A percentile compares a stretch with the other conserved stretches of the same genome.
phyloP scores from a whole-genome alignment of 2,888 invertebrate genomes.

The Epinotia bilunana region DNA sequence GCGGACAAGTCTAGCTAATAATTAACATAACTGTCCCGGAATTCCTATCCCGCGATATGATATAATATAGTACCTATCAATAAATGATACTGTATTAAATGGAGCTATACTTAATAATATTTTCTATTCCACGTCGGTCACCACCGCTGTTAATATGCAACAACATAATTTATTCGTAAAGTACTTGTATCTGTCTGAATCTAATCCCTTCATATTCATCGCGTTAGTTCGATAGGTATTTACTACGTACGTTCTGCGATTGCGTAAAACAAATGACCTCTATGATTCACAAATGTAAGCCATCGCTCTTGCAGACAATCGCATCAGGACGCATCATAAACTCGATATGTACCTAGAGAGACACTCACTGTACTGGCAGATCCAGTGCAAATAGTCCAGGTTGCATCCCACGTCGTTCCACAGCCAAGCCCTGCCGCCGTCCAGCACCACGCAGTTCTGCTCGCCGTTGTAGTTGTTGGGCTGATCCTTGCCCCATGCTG shows the following conservation, averaged over 20 bases:
- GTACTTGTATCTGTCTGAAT: too few species aligned
- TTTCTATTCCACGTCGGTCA: too few species aligned
- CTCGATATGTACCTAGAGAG: slow-evolving; percentile 81
- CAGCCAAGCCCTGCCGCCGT: slow-evolving; percentile 94
- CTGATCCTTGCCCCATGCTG: slow-evolving; percentile 96
- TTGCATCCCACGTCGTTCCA: slow-evolving; percentile 98
- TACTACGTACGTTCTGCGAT: not conserved
- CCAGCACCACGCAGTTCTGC: slow-evolving; percentile 97
- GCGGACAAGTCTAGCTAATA: too few species aligned
- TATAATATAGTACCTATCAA: too few species aligned
- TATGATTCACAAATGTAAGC: not conserved
- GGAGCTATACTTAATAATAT: too few species aligned
- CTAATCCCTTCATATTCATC: too few species aligned
- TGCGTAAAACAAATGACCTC: not conserved
- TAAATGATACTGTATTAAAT: too few species aligned
- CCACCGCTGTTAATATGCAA: too few species aligned
- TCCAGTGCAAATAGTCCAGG: slow-evolving; percentile 96
- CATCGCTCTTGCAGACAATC: slow-evolving; percentile 46
- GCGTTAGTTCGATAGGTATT: too few species aligned
- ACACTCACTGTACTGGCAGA: slow-evolving; percentile 95
- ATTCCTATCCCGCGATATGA: too few species aligned
- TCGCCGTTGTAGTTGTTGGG: slow-evolving; percentile 98
- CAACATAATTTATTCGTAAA: too few species aligned
- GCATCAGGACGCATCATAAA: slow-evolving; percentile 64
- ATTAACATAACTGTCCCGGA: too few species aligned